These are phyloP conservation scores for honey bee (Apis mellifera) DNA, from an alignment of 1,140 invertebrate species.

Conservation along the genomic window Amel_HAv3.1 CM009932.2:7714001-7714500, in stretches of 20 bases:
- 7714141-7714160: too few species aligned
- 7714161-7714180: background rate
- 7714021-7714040: too few species aligned
- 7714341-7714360: slow-evolving; percentile 6
- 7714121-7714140: too few species aligned
- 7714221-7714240: too few species aligned
- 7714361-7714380: slow-evolving; percentile 46
- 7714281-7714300: background rate
- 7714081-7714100: too few species aligned
- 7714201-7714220: background rate
- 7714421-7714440: background rate
- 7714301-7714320: background rate
- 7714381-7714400: slow-evolving; percentile 38
- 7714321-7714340: background rate
- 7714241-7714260: too few species aligned
- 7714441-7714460: background rate
- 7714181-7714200: background rate
- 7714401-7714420: slow-evolving; percentile 49
- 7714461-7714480: slow-evolving; percentile 42
- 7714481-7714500: slow-evolving; percentile 5
- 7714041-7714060: too few species aligned
- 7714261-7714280: background rate
- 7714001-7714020: background rate
- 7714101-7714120: too few species aligned
- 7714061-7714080: too few species aligned